Conservation (phyloP, 2,888 invertebrate genomes). For the Agriotes lineatus region DNA sequence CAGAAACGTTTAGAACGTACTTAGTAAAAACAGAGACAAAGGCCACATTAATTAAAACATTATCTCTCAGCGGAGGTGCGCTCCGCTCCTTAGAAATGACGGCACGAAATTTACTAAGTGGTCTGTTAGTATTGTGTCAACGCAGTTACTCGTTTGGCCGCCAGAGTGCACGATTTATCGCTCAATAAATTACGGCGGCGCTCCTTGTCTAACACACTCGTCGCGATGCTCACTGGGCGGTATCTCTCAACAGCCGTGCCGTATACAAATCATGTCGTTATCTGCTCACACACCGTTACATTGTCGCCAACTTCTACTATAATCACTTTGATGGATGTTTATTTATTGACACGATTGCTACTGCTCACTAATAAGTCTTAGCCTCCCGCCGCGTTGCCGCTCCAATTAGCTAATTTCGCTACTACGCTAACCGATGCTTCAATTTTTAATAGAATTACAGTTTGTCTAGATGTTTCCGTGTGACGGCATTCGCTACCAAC, state of each 20-base stretch:
- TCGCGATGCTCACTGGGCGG: constrained; percentile 48
- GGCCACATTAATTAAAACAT: constrained; percentile 38
- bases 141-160: constrained; percentile 66
- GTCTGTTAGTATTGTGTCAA: constrained; percentile 67
- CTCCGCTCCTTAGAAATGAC: constrained; percentile 32
- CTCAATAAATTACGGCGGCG: constrained; percentile 65
- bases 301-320: constrained; percentile 61
- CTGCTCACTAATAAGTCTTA: constrained; percentile 34
- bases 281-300: constrained; percentile 56
- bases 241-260: constrained; percentile 56
- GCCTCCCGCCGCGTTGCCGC: no score
- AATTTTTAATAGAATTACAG: no score
- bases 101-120: constrained; percentile 54
- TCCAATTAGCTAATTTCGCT: no score
- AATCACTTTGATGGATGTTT: constrained; percentile 62
- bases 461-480: no score
- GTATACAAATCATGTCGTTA: constrained; percentile 62
- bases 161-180: constrained; percentile 67
- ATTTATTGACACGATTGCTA: constrained; percentile 58
- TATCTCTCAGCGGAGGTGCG: constrained; percentile 11
- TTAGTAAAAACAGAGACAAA: no score
- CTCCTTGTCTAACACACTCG: constrained; percentile 60
- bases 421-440: no score
- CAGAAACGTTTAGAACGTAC: no score
- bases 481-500: no score